Evolutionary conservation across 2,888 invertebrate genomes (phyloP), one percentile per base, ranked within the genome.

Genomic region (Polietes domitor): DNA sequence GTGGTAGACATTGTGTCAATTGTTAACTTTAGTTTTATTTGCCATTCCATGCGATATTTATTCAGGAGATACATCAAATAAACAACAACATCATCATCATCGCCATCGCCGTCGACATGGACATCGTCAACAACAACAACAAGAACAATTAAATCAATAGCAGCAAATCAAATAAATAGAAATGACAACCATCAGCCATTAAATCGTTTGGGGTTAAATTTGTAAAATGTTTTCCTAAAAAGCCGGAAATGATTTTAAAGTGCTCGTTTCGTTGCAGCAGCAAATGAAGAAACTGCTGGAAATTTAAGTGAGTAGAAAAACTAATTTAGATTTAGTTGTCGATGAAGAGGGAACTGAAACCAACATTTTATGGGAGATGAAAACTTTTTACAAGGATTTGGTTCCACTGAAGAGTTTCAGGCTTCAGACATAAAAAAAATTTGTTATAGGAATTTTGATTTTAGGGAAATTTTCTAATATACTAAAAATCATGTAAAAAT

Each of bases 1-100:
- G 84, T 79, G 82, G 84, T 84, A 79, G 84, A 84, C 84, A 82
- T 81, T 84, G 78, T 84, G 81, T 84, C 81, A 84, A 84, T 84
- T 82, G 81, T 74, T 84, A 81, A 72, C 77, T 68, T 68, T 68
- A 43, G 68, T 41, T 68, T 68, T 68, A 68, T 68, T 68, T 68
- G 68, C 24, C 19, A 24, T 43, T 43, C 68, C 15, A 68, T 43
- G 68, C 21, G 17, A 68, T 68, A 68, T 68, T 68, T 68, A 43
- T 68, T 41, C 68, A 41, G 68, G 68, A 68, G 68, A 84, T 78
- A 83, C 77, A 83, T 77, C 65, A 75, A 83, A 83, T 78, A 83
- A 83, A 80, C 80, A 80, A 17, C 53, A 63, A 28, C 72, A 41
- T 17, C 37, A 37, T 28, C 17, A 28, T 17, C 32, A 63, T 32